These are phyloP conservation scores for Antennarius striatus DNA, from an alignment of 2,113 vertebrate genomes.

Conservation along the genomic window DNA sequence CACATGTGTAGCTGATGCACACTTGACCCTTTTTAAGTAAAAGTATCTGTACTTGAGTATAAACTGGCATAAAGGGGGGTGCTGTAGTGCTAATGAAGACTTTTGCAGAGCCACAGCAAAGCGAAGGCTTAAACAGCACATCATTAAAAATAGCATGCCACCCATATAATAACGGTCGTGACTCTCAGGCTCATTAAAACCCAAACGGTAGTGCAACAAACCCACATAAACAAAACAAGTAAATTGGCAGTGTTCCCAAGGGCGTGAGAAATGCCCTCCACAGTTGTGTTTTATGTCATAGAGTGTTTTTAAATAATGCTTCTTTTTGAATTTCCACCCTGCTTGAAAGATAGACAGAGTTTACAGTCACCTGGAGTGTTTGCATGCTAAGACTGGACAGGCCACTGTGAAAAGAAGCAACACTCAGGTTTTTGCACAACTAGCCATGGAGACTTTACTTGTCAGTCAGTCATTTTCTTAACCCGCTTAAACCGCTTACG, in stretches of 20 bases:
- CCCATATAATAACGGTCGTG: slow-evolving; percentile 26
- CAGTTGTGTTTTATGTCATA: not conserved
- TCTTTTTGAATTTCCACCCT: not conserved
- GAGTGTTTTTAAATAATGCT: slow-evolving; percentile 14
- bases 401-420: not conserved
- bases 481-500: too few relatives aligned
- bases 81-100: slow-evolving; percentile 56
- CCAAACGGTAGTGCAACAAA: slow-evolving; percentile 43
- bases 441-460: too few relatives aligned
- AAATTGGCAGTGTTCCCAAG: slow-evolving; percentile 39
- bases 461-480: too few relatives aligned
- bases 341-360: slow-evolving; percentile 18
- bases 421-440: too few relatives aligned
- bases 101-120: slow-evolving; percentile 6
- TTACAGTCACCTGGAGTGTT: not conserved
- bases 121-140: slow-evolving; percentile 39
- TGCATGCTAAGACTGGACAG: slow-evolving; percentile 1
- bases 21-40: slow-evolving; percentile 41
- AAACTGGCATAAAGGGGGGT: slow-evolving; percentile 13
- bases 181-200: slow-evolving; percentile 60
- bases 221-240: slow-evolving; percentile 58
- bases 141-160: slow-evolving; percentile 56
- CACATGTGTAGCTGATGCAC: slow-evolving; percentile 36
- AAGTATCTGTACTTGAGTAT: slow-evolving; percentile 24
- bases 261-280: slow-evolving; percentile 12